Evolutionary conservation across 2,797 vertebrate genomes (phyloP), one percentile per base, ranked within the genome.

Genomic region (Sphaeramia orbicularis): DNA sequence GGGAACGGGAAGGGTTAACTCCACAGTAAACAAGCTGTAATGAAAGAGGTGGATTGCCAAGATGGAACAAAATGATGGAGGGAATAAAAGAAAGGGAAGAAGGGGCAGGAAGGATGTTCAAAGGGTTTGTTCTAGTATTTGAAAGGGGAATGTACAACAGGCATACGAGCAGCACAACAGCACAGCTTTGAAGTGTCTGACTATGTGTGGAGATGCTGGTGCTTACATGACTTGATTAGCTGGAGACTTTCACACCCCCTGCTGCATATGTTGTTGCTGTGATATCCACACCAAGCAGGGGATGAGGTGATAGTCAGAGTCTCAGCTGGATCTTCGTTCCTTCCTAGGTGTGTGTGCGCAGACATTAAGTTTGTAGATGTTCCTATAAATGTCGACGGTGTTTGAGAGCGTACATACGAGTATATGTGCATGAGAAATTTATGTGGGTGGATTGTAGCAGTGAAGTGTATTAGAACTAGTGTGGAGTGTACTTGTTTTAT

Each of bases 191-290:
- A 90, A 88, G 86, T 86, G 74, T 44, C 64, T 71, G 74, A 44
- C 58, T 69, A 55, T 78, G 84, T 71, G 78, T 24, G 57, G 74
- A 80, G 44, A 85, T 61, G 71, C 71, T 27, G 10, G 42, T 61
- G 80, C 78, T 84, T 86, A 78, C 76, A 78, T 65, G 83, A 77
- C 79, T 83, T 89, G 83, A 91, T 90, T 84, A 88, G 75, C 65
- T 60, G 51, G 51, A 79, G 75, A 61, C 40, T 63, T 76, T 78
- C 65, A 71, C 76, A 75, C 74, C 71, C 81, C 85, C 85, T n/a
- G 70, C 80, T 60, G 85, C 78, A 78, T 67, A 83, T 80, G 74
- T 81, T 88, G 83, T 74, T 85, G 81, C 85, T 86, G 80, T 79
- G 80, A 86, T 84, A 83, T 75, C 72, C 81, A 76, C 65, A 41